Percentiles rank a stretch among this genome's conserved stretches.
Evolutionary conservation across 2,113 vertebrate species (phyloP).

Genomic region (Verasper variegatus): DNA sequence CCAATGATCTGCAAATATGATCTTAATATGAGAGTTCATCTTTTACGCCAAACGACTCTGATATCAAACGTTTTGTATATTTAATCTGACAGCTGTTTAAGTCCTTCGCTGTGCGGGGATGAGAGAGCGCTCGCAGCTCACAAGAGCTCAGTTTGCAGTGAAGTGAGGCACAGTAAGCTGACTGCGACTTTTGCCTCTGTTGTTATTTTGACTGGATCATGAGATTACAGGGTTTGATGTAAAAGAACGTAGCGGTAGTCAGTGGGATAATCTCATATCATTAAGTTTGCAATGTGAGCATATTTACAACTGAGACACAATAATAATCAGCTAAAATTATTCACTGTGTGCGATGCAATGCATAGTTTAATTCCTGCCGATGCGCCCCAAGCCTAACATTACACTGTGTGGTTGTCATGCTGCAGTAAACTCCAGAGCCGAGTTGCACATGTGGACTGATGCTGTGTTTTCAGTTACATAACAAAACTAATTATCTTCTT

Average conservation of each 20-base stretch:
- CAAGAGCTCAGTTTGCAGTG: constrained; percentile 37
- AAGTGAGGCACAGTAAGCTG: constrained; percentile 24
- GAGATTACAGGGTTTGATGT: constrained; percentile 46
- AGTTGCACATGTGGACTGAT: constrained; percentile 11
- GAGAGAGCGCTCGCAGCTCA: constrained; percentile 21
- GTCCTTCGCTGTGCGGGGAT: constrained; percentile 21
- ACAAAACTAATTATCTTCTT: constrained; percentile 29
- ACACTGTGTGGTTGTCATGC: constrained; percentile 10
- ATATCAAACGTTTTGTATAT: constrained; percentile 38
- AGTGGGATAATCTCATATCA: constrained; percentile 51
- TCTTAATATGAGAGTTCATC: constrained; percentile 40
- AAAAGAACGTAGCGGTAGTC: constrained; percentile 39
- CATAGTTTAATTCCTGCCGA: constrained; percentile 19
- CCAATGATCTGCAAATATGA: constrained; percentile 52
- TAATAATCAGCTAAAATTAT: constrained; percentile 34
- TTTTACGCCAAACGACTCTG: constrained; percentile 28
- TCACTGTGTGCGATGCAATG: constrained; percentile 12
- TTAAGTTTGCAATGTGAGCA: constrained; percentile 45
- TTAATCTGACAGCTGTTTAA: constrained; percentile 34
- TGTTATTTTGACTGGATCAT: constrained; percentile 63
- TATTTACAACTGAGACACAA: constrained; percentile 36
- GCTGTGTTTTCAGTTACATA: constrained; percentile 2
- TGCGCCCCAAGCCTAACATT: constrained; percentile 22
- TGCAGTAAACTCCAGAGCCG: neutral
- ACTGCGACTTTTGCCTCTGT: constrained; percentile 46